phyloP scores from a whole-genome alignment of 2,113 vertebrate genomes.

The Catharus bicknelli region DNA sequence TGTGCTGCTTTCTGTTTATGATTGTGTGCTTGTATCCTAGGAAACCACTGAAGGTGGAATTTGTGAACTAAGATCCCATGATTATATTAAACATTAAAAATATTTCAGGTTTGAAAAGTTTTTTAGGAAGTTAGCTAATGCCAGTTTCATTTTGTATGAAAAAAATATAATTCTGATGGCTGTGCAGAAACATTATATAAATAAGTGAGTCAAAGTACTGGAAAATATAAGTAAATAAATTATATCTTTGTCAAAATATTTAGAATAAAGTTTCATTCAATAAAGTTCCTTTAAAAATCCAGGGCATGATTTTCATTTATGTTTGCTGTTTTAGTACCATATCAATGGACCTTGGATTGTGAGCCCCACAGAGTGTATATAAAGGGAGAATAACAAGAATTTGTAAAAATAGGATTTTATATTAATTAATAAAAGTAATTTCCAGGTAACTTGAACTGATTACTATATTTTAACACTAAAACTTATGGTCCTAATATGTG shows the following conservation, averaged over 20 bases:
- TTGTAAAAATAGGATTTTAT: background rate
- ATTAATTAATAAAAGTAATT: background rate
- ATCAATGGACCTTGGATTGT: background rate
- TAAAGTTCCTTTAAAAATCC: background rate
- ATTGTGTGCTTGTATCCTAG: conserved; percentile 36
- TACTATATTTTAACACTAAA: conserved; percentile 24
- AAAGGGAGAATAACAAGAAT: conserved; percentile 2
- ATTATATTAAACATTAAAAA: background rate
- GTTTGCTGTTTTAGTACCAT: background rate
- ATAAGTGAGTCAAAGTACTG: background rate
- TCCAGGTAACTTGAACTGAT: conserved; percentile 3
- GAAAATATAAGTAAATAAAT: background rate
- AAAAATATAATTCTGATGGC: background rate
- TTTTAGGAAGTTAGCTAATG: background rate
- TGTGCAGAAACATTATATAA: background rate
- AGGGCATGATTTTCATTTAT: background rate
- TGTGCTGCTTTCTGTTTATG: background rate
- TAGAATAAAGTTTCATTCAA: background rate
- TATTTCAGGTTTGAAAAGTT: background rate
- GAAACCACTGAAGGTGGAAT: conserved; percentile 12
- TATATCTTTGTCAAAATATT: background rate
- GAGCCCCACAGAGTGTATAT: background rate
- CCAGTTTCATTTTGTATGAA: background rate
- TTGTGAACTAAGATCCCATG: background rate
- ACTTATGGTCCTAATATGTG: background rate